Evolutionary conservation across 1,140 invertebrate species (phyloP), one percentile per base, ranked within the genome.

Genomic region (Aleiodes sp.): DNA sequence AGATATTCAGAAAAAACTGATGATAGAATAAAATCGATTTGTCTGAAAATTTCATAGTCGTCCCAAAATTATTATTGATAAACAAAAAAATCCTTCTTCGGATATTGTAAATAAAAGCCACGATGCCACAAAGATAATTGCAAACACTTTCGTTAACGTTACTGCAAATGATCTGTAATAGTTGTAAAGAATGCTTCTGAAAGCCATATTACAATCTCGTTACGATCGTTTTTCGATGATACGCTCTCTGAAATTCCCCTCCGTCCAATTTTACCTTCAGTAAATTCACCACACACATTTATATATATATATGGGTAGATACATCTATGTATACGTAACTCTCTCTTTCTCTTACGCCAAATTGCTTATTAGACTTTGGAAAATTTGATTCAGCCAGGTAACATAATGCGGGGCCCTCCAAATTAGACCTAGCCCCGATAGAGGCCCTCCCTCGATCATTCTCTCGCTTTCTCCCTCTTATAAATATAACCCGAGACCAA

Each of bases 331-430:
- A 35, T 71, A 78, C 78, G 76, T 82, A 82, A 81, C 82, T 82
- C 74, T 80, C 74, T 76, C 76, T 75, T 78, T 67, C 65, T 67
- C 56, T 19, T 72, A 76, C 78, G 79, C 81, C 76, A 85, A 84
- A 84, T 84, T 83, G 82, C 82, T 84, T 84, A 84, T 84, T 84
- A 85, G 82, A 79, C 79, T 85, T 82, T 83, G 79, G 81, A 84
- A 84, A 84, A 83, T 79, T 81, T 83, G 81, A 84, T 84, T 83
- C 81, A 78, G 24, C 28, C 63, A 65, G 79, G 77, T 72, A 76
- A 76, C 68, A 78, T 80, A 82, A 81, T 81, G 78, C 76, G 74
- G 80, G 80, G 70, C 78, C 79, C 43, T 76, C 73, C 75, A 83
- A 84, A 85, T 84, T 84, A 84, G 82, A 80, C 81, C 80, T 78